Evolutionary conservation across 2,113 vertebrate species (phyloP).

Genomic region (Dolichotis patagonum): DNA sequence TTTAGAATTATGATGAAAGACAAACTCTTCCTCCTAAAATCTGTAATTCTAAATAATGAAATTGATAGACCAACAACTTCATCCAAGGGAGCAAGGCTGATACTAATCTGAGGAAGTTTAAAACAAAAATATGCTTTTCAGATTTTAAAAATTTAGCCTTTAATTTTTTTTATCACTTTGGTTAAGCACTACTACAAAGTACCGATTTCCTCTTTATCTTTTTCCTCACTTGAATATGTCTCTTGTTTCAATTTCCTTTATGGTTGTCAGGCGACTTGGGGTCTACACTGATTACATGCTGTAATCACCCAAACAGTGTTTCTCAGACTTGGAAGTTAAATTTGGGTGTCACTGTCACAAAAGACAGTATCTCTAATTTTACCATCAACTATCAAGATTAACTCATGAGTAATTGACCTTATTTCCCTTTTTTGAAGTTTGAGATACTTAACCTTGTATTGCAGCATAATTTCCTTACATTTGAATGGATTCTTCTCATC

Average conservation of each 20-base stretch:
- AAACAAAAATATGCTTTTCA: background rate
- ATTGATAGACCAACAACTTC: background rate
- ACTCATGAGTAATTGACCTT: background rate
- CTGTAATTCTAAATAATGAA: background rate
- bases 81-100: background rate
- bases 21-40: fast-evolving
- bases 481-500: background rate
- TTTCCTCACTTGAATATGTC: background rate
- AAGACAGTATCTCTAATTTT: background rate
- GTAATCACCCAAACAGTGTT: background rate
- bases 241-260: too few relatives aligned
- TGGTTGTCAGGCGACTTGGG: too few relatives aligned
- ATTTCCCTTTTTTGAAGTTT: background rate
- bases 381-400: background rate
- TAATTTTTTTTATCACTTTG: background rate
- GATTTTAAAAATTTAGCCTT: background rate
- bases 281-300: too few relatives aligned
- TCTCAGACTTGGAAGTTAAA: background rate
- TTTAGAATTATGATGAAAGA: background rate
- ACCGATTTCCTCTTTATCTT: background rate
- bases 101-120: background rate
- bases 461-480: background rate
- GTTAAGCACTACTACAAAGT: background rate
- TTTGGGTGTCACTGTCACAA: background rate
- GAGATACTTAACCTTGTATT: background rate